Evolutionary conservation across 1,140 invertebrate genomes (phyloP).

Genomic region (Lasioglossum albipes): DNA sequence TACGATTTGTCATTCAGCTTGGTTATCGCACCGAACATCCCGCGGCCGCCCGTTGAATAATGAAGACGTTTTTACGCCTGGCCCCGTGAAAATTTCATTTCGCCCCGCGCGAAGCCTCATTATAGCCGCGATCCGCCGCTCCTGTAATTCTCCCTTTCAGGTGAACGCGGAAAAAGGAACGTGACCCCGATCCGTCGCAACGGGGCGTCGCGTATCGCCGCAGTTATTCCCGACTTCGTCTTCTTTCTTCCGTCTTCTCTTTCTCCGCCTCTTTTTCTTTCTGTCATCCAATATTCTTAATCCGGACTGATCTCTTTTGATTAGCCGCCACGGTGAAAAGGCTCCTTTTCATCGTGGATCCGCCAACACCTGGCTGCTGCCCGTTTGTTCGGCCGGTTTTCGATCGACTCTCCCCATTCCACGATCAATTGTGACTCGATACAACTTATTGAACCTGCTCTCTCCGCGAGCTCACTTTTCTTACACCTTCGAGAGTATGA

Average conservation of each 20-base stretch:
- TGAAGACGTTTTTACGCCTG: conserved; percentile 12
- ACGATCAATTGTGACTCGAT: neutral
- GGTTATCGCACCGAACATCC: conserved; percentile 5
- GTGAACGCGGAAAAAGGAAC: conserved; percentile 36
- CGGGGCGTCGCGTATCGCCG: conserved; percentile 9
- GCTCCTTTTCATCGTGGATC: conserved; percentile 8
- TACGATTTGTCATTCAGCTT: conserved; percentile 15
- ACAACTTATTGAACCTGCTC: neutral
- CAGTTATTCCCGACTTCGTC: neutral
- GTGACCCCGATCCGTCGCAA: conserved; percentile 59
- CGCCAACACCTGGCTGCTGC: neutral
- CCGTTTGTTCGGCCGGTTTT: neutral
- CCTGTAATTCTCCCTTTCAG: conserved; percentile 51
- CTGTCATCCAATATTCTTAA: conserved; percentile 71
- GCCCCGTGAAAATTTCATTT: conserved; percentile 21
- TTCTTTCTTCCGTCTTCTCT: neutral
- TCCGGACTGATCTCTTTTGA: conserved; percentile 68
- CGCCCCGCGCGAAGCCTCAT: conserved; percentile 8
- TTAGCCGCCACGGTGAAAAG: conserved; percentile 48
- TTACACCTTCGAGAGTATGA: too few relatives aligned
- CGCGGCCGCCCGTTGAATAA: conserved; percentile 9
- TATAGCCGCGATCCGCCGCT: conserved; percentile 17
- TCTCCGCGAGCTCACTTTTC: too few relatives aligned
- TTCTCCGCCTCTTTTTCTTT: neutral
- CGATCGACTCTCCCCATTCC: neutral